Evolutionary conservation across 1,140 invertebrate species (phyloP).

Genomic region (Cotesia typhae): DNA sequence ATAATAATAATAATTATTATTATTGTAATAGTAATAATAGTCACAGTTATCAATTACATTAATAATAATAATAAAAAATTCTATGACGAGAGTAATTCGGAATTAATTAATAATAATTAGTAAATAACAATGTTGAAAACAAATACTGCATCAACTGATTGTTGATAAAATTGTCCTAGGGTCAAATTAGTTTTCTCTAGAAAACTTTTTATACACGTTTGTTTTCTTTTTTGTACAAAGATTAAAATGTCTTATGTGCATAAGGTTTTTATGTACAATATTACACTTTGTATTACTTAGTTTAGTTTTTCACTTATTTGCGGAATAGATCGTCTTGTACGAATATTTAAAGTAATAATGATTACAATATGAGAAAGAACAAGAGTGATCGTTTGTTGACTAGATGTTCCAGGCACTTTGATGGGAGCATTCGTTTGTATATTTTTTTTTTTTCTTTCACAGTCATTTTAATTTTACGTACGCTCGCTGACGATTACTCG

Average conservation of each 20-base stretch:
- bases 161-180: constrained; percentile 23
- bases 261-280: constrained; percentile 14
- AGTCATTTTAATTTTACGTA: constrained; percentile 23
- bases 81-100: too few relatives aligned
- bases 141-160: constrained; percentile 23
- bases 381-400: constrained; percentile 34
- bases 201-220: constrained; percentile 20
- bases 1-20: too few relatives aligned
- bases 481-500: constrained; percentile 44
- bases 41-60: too few relatives aligned
- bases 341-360: background rate
- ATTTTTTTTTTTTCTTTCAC: background rate
- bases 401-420: constrained; percentile 39
- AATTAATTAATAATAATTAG: constrained; percentile 4
- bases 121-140: background rate
- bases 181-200: background rate
- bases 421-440: constrained; percentile 10
- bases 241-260: constrained; percentile 25
- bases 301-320: constrained; percentile 1
- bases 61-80: too few relatives aligned
- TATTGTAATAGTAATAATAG: too few relatives aligned
- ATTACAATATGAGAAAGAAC: background rate
- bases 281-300: constrained; percentile 7
- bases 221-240: constrained; percentile 24
- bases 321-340: constrained; percentile 5